Percentiles rank a stretch among this genome's conserved stretches.
Conservation (phyloP, 30 jellyfish, hydroid and myxozoan species). For the Aurelia aurita region DNA sequence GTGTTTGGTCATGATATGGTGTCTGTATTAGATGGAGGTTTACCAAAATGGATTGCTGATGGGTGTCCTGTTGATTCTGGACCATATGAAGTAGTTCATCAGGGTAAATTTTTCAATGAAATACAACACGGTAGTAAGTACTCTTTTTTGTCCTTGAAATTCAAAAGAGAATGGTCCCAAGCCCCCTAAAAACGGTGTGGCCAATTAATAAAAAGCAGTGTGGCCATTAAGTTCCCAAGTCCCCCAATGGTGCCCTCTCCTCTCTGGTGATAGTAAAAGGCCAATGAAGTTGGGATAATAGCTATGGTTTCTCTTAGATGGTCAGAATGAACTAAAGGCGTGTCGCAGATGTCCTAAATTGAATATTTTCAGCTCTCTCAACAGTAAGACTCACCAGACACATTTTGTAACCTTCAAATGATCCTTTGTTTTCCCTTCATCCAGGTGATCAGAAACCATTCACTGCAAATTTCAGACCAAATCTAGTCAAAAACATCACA, state of each 20-base stretch:
- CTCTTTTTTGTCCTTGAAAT: too few relatives aligned
- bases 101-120: neutral
- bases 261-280: too few relatives aligned
- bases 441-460: constrained; percentile 40
- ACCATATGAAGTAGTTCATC: constrained; percentile 12
- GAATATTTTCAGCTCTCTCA: neutral
- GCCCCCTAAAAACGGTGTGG: too few relatives aligned
- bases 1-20: constrained; percentile 86
- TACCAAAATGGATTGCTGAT: constrained; percentile 76
- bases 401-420: neutral
- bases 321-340: too few relatives aligned
- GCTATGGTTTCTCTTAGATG: too few relatives aligned
- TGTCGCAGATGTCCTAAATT: too few relatives aligned
- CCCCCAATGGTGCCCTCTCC: too few relatives aligned
- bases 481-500: constrained; percentile 68
- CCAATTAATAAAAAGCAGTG: too few relatives aligned
- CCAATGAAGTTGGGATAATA: too few relatives aligned
- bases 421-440: neutral
- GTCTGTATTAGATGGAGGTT: constrained; percentile 92
- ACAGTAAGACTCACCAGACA: neutral
- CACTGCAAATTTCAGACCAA: constrained; percentile 56
- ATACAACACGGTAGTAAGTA: too few relatives aligned
- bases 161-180: too few relatives aligned
- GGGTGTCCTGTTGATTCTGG: constrained; percentile 65
- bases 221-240: too few relatives aligned